These are phyloP conservation scores for Polyommatus iphigenia DNA, from an alignment of 2,888 invertebrate genomes.

Conservation along the genomic window DNA sequence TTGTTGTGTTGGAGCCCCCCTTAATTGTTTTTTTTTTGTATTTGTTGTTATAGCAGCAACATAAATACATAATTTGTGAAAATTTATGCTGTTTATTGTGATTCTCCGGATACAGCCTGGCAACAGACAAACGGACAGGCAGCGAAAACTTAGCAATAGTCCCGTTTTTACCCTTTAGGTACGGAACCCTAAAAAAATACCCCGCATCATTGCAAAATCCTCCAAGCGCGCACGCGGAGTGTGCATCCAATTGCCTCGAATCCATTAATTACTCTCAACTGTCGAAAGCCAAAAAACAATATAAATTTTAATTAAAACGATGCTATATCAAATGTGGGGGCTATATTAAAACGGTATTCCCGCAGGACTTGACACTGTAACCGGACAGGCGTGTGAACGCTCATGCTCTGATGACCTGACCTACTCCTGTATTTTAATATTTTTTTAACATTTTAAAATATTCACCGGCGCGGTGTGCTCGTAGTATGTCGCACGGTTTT, in stretches of 20 bases:
- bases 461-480: constrained; percentile 12
- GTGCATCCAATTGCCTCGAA: not conserved
- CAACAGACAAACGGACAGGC: too few species aligned
- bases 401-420: constrained; percentile 24
- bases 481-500: not conserved
- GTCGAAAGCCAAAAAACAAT: not conserved
- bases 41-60: too few species aligned
- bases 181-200: not conserved
- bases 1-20: too few species aligned
- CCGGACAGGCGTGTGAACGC: constrained; percentile 16
- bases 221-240: not conserved
- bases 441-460: constrained; percentile 22
- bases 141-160: too few species aligned
- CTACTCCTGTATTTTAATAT: constrained; percentile 20
- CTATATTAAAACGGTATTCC: not conserved
- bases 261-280: not conserved
- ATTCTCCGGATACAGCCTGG: too few species aligned
- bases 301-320: not conserved
- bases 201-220: not conserved
- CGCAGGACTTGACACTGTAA: constrained; percentile 25
- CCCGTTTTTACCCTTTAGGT: not conserved
- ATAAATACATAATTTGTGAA: too few species aligned
- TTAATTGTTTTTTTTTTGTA: too few species aligned
- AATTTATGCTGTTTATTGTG: too few species aligned
- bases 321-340: not conserved